Evolutionary conservation across 2,888 invertebrate species (phyloP), one percentile per base, ranked within the genome.

Genomic region (Mayetiola destructor): DNA sequence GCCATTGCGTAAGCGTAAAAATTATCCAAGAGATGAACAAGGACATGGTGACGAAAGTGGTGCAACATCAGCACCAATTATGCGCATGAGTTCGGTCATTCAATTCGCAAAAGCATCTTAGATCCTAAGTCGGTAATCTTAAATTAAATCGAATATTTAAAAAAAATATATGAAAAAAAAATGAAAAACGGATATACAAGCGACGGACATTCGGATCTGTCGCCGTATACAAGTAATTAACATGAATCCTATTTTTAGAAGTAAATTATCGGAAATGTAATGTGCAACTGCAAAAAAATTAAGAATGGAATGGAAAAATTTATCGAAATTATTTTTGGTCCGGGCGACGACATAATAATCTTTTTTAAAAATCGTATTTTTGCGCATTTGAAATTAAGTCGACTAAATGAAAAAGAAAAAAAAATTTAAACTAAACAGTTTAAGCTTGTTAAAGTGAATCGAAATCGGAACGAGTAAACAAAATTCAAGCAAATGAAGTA

Each of bases 1-100:
- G 61, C 89, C 89, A 4, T 81, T 85, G 4, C 77, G 88, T 59
- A 90, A 89, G 70, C 78, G 89, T 59, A 88, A 85, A 70, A 80
- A 86, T 77, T 88, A 81, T 69, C 77, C 79, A 70, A 82, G 80
- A 59, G 72, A 82, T 75, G 64, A 82, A 76, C 82, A 59, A 65
- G 65, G 60, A 9, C 36, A 57, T 29, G 9, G 12, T 2, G 39
- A 53, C 18, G 53, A 55, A 36, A 10, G 40, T 16, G n/a, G 18
- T 12, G 23, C 42, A 1, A 53, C 53, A 56, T 29, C 56, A 58
- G 59, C 65, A 52, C 69, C 71, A 61, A 69, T 70, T 58, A 68
- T 73, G 64, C 71, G 78, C 58, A 73, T 77, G 68, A 83, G 77
- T 67, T 88, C 90, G 3, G 91, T 91, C 55, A 91, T 90, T 68